These are phyloP conservation scores for Tipula helvola DNA, from an alignment of 2,888 invertebrate genomes.

Conservation along the genomic window DNA sequence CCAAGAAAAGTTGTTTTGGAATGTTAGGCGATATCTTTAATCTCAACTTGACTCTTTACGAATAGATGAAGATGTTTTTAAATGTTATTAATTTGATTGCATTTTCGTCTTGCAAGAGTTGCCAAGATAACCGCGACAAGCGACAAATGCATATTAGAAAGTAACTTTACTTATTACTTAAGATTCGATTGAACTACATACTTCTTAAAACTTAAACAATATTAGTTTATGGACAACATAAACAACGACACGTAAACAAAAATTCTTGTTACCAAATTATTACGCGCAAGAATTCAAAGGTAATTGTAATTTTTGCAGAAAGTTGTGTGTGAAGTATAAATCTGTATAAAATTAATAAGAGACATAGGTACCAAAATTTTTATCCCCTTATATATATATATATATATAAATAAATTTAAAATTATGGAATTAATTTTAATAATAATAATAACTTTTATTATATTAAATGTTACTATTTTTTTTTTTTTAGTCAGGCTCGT, in stretches of 20 bases:
- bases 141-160: not conserved
- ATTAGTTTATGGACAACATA: not conserved
- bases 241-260: not conserved
- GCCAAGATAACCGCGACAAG: not conserved
- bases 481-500: too few species aligned
- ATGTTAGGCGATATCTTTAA: not conserved
- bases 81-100: not conserved
- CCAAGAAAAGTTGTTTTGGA: not conserved
- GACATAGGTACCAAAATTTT: too few species aligned
- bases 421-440: too few species aligned
- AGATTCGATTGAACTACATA: not conserved
- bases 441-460: too few species aligned
- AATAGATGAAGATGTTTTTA: not conserved
- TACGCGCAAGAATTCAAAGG: not conserved
- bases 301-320: not conserved
- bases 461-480: too few species aligned
- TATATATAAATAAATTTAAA: too few species aligned
- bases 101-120: not conserved
- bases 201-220: not conserved
- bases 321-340: not conserved
- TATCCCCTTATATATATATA: too few species aligned
- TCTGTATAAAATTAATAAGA: too few species aligned
- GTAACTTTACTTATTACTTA: not conserved
- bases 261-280: not conserved
- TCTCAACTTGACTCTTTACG: not conserved